phyloP scores from a whole-genome alignment of 2,797 vertebrate species.

The Muraenolepis orangiensis region DNA sequence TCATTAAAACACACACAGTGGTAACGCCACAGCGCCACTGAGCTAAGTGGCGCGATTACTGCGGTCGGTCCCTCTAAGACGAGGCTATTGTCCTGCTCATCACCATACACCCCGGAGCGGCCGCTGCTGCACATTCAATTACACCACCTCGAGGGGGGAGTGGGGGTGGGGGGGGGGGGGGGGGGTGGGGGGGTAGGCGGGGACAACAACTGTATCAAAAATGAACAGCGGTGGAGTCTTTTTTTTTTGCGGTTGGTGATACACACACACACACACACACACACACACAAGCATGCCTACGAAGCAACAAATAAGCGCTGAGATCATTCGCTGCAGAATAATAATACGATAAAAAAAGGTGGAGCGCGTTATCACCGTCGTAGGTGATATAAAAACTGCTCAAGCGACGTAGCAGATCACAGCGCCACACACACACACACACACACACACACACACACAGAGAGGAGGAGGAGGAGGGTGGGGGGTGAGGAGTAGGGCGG shows the following conservation, averaged over 20 bases:
- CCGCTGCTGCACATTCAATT: constrained; percentile 42
- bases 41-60: constrained; percentile 42
- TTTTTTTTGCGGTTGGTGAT: background rate
- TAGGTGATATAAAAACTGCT: background rate
- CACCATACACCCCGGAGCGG: constrained; percentile 35
- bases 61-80: constrained; percentile 24
- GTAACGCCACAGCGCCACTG: background rate
- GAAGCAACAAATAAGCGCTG: background rate
- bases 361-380: background rate
- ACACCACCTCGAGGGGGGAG: constrained; percentile 34
- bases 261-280: too few species aligned
- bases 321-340: background rate
- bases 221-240: background rate
- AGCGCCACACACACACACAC: too few species aligned
- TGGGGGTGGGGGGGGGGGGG: constrained; percentile 30
- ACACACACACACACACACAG: too few species aligned
- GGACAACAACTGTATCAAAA: constrained; percentile 26
- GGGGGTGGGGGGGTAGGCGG: too few species aligned
- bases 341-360: background rate
- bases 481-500: background rate
- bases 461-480: background rate
- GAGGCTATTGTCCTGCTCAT: constrained; percentile 39
- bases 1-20: constrained; percentile 40
- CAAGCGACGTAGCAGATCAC: background rate
- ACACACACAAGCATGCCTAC: background rate